Evolutionary conservation across 1,140 invertebrate species (phyloP).

Genomic region (Meloidogyne floridensis): DNA sequence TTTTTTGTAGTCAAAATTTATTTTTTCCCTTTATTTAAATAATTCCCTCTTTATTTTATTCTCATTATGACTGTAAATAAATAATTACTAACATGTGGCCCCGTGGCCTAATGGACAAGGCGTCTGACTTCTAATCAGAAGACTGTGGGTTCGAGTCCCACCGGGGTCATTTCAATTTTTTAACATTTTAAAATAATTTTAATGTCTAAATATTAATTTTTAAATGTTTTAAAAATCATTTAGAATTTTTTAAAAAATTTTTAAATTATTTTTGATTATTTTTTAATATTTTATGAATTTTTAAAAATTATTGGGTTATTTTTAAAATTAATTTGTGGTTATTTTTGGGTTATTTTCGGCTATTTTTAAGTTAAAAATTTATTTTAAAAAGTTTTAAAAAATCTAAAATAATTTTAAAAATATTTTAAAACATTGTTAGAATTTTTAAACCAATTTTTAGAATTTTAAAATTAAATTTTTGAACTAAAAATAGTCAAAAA

Average conservation of each 20-base stretch:
- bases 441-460: too few species aligned
- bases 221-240: not conserved
- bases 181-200: not conserved
- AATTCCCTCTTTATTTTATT: not conserved
- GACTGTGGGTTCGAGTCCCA: conserved; percentile 23
- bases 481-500: too few species aligned
- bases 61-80: conserved; percentile 2
- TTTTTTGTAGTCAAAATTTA: not conserved
- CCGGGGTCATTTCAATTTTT: conserved; percentile 17
- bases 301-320: too few species aligned
- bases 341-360: too few species aligned
- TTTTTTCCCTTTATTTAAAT: not conserved
- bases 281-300: not conserved
- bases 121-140: conserved; percentile 23
- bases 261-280: not conserved
- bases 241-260: not conserved
- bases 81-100: not conserved
- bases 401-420: too few species aligned
- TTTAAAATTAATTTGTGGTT: too few species aligned
- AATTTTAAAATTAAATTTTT: too few species aligned
- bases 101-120: conserved; percentile 23
- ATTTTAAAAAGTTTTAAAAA: too few species aligned
- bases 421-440: too few species aligned
- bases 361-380: too few species aligned
- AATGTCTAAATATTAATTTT: not conserved